These are phyloP conservation scores for Phymorhynchus buccinoides DNA, from an alignment of 1,140 invertebrate species.

Conservation along the genomic window DNA sequence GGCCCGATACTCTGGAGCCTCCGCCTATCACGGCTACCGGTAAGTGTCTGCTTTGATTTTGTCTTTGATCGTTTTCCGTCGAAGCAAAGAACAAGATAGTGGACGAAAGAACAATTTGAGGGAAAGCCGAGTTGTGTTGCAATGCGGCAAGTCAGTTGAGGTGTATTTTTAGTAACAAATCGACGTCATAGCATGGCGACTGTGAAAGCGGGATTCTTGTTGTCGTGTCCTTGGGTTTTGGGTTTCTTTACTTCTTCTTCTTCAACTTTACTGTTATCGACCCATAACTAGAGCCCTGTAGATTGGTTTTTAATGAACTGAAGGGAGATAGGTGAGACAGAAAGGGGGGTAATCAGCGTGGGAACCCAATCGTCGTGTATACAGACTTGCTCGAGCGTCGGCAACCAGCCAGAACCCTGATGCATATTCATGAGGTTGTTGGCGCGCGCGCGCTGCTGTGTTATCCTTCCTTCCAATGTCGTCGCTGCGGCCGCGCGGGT, in stretches of 20 bases:
- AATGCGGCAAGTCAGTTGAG: slow-evolving; percentile 22
- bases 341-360: not conserved
- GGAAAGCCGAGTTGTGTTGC: not conserved
- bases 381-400: not conserved
- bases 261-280: too few species aligned
- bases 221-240: not conserved
- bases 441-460: too few species aligned
- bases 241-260: not conserved
- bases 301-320: not conserved
- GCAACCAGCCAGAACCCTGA: slow-evolving; percentile 29
- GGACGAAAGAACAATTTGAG: too few species aligned
- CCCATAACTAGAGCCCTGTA: not conserved
- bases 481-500: too few species aligned
- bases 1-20: slow-evolving; percentile 66
- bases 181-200: slow-evolving; percentile 11
- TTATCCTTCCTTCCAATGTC: too few species aligned
- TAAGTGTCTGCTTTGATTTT: slow-evolving; percentile 74
- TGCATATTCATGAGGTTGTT: slow-evolving; percentile 31
- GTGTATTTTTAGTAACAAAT: not conserved
- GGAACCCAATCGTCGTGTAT: not conserved
- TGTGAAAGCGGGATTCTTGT: not conserved
- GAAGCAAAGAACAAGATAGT: too few species aligned
- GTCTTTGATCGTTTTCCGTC: not conserved
- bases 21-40: slow-evolving; percentile 69
- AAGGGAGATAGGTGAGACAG: not conserved